phyloP scores from a whole-genome alignment of 2,888 invertebrate species.

The Tiphia femorata region DNA sequence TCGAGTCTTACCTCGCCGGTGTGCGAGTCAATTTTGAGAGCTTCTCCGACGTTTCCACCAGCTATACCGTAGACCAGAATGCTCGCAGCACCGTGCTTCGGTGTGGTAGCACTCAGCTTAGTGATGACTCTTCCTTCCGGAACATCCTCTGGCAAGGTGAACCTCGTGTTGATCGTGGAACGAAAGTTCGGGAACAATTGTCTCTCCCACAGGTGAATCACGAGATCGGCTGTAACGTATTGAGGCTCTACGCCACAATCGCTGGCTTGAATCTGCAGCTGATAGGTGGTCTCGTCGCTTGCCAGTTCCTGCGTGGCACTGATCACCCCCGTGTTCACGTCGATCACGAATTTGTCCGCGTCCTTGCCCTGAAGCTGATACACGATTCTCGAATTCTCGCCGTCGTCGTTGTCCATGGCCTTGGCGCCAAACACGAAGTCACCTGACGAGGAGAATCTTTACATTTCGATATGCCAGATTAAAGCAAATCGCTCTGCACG shows the following conservation, averaged over 20 bases:
- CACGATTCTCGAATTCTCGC: slow-evolving; percentile 82
- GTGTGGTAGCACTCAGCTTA: slow-evolving; percentile 82
- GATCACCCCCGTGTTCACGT: slow-evolving; percentile 87
- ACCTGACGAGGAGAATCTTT: slow-evolving; percentile 60
- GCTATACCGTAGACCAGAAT: slow-evolving; percentile 86
- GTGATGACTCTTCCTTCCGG: slow-evolving; percentile 83
- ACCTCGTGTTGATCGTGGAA: slow-evolving; percentile 78
- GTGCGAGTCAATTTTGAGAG: slow-evolving; percentile 83
- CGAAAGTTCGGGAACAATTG: slow-evolving; percentile 86
- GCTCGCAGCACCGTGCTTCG: slow-evolving; percentile 81
- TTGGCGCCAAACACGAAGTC: slow-evolving; percentile 92
- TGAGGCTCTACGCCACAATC: slow-evolving; percentile 82
- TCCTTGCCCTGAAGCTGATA: slow-evolving; percentile 86
- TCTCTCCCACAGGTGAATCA: slow-evolving; percentile 82
- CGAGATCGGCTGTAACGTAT: slow-evolving; percentile 81
- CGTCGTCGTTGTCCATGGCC: slow-evolving; percentile 87
- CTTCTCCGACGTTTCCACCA: slow-evolving; percentile 93
- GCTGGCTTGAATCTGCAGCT: slow-evolving; percentile 82
- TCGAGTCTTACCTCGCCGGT: slow-evolving; percentile 79
- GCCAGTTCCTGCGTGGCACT: slow-evolving; percentile 81
- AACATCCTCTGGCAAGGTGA: slow-evolving; percentile 85
- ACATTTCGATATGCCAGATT: too few relatives aligned
- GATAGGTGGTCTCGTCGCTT: slow-evolving; percentile 75
- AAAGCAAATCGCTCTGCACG: too few relatives aligned
- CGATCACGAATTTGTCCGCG: slow-evolving; percentile 82